Base-by-base conservation (phyloP, 2,797 vertebrate genomes). In the Todus mexicanus region DNA sequence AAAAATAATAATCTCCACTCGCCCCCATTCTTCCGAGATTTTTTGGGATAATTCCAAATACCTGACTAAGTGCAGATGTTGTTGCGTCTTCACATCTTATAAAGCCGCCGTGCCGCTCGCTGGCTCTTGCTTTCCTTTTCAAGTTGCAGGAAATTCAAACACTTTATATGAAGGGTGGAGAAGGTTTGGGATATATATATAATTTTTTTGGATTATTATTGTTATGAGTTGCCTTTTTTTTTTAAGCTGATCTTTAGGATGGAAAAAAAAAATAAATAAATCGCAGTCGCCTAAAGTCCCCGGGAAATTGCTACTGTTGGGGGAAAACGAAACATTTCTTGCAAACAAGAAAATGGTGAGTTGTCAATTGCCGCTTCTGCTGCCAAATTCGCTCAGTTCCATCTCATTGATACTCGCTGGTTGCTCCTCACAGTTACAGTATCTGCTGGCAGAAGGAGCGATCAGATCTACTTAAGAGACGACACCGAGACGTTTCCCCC, bases 281-380 rank as follows among this genome's bases (percentile, higher is more conserved):
- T 81, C 85, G 90, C 96, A 95, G 89, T 83, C 89, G 95, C 92
- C 93, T 95, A 87, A 84, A 90, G 95, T 96, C 94, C 48, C 80
- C 85, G 93, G 95, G 96, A 97, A 97, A 96, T 85, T 94, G 94
- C 94, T 94, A 94, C 97, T 87, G 96, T 93, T 92, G 91, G 72
- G 95, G 96, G 93, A 74, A 96, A 96, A 84, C 72, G 94, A 95
- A 95, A 96, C 96, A 93, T 97, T 97, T 97, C 97, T 97, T 94
- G 97, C 94, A 94, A 97, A 97, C 96, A 79, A 97, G 97, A 94
- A 92, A 95, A 97, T 97, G 98, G 98, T 98, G 98, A 98, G 98
- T 98, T 97, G 97, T 97, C 96, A 95, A 93, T 95, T 97, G 96
- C 95, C 84, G 92, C 95, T 96, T 97, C 91, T 88, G 97, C 97